phyloP scores from a whole-genome alignment of 2,113 vertebrate species.

The Uria lomvia region DNA sequence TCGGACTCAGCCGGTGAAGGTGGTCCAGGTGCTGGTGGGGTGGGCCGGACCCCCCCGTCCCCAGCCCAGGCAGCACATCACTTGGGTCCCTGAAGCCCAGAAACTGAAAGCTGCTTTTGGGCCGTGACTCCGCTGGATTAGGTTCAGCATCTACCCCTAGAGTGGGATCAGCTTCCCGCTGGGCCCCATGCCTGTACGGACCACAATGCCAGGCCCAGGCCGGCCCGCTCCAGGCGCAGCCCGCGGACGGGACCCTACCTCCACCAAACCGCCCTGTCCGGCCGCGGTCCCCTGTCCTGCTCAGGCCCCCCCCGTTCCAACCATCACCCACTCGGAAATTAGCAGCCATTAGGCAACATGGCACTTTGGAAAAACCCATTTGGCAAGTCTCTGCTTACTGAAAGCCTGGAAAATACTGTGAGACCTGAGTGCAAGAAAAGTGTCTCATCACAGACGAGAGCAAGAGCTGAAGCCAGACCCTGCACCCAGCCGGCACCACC shows the following conservation, averaged over 20 bases:
- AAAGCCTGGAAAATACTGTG: background rate
- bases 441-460: background rate
- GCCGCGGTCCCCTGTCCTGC: background rate
- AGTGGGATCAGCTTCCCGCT: background rate
- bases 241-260: too few relatives aligned
- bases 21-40: background rate
- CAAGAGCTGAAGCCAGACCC: background rate
- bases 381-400: background rate
- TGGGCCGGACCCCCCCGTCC: too few relatives aligned
- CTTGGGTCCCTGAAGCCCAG: background rate
- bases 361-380: background rate
- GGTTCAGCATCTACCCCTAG: background rate
- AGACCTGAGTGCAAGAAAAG: background rate
- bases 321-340: background rate
- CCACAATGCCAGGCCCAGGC: fast-evolving
- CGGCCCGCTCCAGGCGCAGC: background rate
- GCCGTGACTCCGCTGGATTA: background rate
- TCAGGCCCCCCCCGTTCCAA: background rate
- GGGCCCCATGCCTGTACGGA: background rate
- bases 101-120: background rate
- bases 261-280: background rate
- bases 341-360: background rate
- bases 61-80: background rate
- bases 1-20: fast-evolving
- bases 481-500: background rate